Base-by-base conservation (phyloP, 2,888 invertebrate species). In the Phalera bucephala region DNA sequence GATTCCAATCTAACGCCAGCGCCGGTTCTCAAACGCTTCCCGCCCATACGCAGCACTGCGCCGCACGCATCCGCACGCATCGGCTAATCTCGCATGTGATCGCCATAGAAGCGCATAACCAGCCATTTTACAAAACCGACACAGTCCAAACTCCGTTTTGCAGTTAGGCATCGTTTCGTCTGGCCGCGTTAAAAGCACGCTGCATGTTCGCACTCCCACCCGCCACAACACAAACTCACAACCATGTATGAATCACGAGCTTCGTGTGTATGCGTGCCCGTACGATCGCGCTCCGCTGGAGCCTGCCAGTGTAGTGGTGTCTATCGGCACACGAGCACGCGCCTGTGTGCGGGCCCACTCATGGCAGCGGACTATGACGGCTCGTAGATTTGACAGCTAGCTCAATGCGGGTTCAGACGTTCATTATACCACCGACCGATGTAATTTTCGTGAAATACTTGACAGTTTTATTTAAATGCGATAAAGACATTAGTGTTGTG, bases 381-480 rank as follows among this genome's bases (percentile, higher is more conserved):
- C 80, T 82, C 88, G 90, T 90, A 90, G 90, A 90, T 89, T 90
- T 90, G 90, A 90, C 90, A 90, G 90, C 90, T 90, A 88, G 88
- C 88, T 89, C 88, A 90, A 90, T 88, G 88, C 88, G 85, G 86
- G 89, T 79, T 81, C 88, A 89, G 88, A 89, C 89, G 89, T 89
- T 83, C 80, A 86, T 87, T 86, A 87, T 72, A 84, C 83, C 76
- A 77, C 72, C 76, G 76, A 74, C 78, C 79, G 80, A 80, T 76
- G 77, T 85, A 82, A 85, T 85, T 81, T 82, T 77, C 72, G 83
- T 83, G 72, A 75, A 83, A 77, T 80, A 77, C 67, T 72, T 75
- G 75, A 76, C 77, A 73, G 68, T 73, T 77, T 75, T 14, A 73
- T 78, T 73, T 76, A 71, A 70, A 69, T 69, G 65, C 64, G 62